A percentile compares a stretch with the other conserved stretches of the same genome.
These are phyloP conservation scores for Perizoma flavofasciatum DNA, from an alignment of 2,888 invertebrate genomes.

Conservation along the genomic window DNA sequence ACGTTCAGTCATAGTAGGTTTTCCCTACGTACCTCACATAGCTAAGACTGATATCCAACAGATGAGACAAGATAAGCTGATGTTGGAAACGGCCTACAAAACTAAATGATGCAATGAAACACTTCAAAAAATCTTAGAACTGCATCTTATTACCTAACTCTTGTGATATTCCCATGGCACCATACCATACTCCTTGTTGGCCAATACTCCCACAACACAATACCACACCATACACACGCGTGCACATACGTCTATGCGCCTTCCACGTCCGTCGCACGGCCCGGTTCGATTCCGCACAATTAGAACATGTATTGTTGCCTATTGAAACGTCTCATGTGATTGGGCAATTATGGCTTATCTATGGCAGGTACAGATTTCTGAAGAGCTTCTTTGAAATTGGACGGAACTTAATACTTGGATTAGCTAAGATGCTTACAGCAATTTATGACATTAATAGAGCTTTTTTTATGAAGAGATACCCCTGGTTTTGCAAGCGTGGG, in stretches of 20 bases:
- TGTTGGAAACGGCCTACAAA: too few relatives aligned
- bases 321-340: conserved; percentile 18
- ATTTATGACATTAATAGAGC: too few relatives aligned
- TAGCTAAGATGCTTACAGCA: background rate
- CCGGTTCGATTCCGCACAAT: conserved; percentile 38
- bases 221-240: conserved; percentile 18
- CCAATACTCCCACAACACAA: conserved; percentile 28
- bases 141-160: conserved; percentile 12
- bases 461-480: too few relatives aligned
- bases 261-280: conserved; percentile 39
- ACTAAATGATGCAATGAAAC: too few relatives aligned
- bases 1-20: too few relatives aligned
- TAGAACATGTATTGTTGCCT: conserved; percentile 33
- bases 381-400: background rate
- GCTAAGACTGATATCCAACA: background rate
- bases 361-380: conserved; percentile 2
- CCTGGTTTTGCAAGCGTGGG: too few relatives aligned
- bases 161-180: conserved; percentile 16
- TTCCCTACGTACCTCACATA: background rate
- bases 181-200: conserved; percentile 21
- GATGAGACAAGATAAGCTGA: background rate
- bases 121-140: background rate
- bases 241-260: conserved; percentile 3
- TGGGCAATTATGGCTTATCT: conserved; percentile 15
- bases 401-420: background rate